phyloP scores from a whole-genome alignment of 2,113 vertebrate species.

The Tympanuchus pallidicinctus region DNA sequence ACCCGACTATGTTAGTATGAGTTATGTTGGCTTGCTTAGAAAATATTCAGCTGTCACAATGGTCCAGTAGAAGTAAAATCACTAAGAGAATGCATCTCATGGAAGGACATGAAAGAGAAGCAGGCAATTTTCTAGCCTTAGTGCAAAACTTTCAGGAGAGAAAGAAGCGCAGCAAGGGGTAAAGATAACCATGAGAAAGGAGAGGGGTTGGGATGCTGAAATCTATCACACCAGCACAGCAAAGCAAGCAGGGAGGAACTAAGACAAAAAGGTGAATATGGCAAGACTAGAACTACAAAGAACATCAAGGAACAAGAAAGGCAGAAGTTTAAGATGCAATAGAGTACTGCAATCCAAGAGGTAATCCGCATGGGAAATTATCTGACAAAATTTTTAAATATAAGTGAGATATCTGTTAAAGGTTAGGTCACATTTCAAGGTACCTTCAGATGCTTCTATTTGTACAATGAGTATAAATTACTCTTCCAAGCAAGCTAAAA shows the following conservation, averaged over 20 bases:
- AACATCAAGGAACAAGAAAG: not conserved
- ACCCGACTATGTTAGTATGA: not conserved
- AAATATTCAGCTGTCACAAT: not conserved
- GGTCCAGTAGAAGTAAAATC: not conserved
- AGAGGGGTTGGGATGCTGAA: constrained; percentile 6
- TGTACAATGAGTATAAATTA: not conserved
- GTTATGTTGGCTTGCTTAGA: not conserved
- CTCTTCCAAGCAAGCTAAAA: not conserved
- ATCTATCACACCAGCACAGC: not conserved
- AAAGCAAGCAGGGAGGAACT: not conserved
- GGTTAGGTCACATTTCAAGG: constrained; percentile 10
- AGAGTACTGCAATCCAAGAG: not conserved
- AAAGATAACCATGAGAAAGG: constrained; percentile 28
- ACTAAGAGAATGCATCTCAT: not conserved
- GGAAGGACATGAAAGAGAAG: not conserved
- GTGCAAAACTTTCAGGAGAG: constrained; percentile 28
- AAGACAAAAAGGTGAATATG: not conserved
- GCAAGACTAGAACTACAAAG: not conserved
- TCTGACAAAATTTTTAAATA: not conserved
- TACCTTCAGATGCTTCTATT: not conserved
- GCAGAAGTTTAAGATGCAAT: not conserved
- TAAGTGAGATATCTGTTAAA: constrained; percentile 9
- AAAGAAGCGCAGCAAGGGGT: constrained; percentile 17
- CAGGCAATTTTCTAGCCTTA: constrained; percentile 26
- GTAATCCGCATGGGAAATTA: not conserved